Percentiles rank a stretch among this genome's conserved stretches.
These are phyloP conservation scores for Lasius fuliginosus DNA, from an alignment of 2,888 invertebrate genomes.

Conservation along the genomic window DNA sequence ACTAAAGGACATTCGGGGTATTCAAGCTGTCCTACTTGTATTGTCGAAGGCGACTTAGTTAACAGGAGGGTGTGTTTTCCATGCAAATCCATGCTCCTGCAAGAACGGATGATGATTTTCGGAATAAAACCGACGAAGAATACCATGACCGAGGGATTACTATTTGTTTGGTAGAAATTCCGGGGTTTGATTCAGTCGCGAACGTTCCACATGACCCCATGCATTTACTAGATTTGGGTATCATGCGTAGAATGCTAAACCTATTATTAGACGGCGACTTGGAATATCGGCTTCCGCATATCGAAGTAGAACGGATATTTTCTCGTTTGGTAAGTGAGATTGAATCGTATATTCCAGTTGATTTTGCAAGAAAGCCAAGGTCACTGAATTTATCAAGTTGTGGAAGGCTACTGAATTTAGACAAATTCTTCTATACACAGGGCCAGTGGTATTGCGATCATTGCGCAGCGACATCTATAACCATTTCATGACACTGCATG, in stretches of 20 bases:
- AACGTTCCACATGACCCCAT: not conserved
- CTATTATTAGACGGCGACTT: not conserved
- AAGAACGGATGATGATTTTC: not conserved
- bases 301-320: not conserved
- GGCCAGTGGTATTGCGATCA: not conserved
- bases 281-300: not conserved
- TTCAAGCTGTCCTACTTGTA: slow-evolving; percentile 1
- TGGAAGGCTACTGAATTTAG: slow-evolving; percentile 16
- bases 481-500: not conserved
- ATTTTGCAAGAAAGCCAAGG: not conserved
- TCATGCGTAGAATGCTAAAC: not conserved
- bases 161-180: not conserved
- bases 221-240: not conserved
- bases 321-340: not conserved
- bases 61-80: not conserved
- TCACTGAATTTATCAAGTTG: not conserved
- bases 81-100: not conserved
- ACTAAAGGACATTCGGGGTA: not conserved
- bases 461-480: not conserved
- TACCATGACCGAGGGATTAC: not conserved
- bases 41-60: not conserved
- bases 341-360: not conserved
- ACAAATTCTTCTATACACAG: not conserved
- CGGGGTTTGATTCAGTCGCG: not conserved
- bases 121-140: not conserved